Evolutionary conservation across 2,797 vertebrate species (phyloP), one percentile per base, ranked within the genome.

Genomic region (Myotis planiceps): DNA sequence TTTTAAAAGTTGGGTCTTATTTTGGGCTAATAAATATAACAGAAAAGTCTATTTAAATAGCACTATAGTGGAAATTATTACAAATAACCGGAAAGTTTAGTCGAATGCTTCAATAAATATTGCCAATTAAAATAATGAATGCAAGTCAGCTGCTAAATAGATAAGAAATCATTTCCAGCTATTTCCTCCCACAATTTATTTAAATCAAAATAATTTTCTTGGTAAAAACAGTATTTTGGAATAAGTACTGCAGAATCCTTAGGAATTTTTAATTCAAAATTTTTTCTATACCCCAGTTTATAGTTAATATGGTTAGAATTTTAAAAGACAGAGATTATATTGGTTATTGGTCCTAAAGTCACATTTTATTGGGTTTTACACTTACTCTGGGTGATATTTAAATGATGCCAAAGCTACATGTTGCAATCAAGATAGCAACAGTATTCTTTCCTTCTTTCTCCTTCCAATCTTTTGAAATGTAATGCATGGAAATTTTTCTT

Each of bases 401-500:
- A 95, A 93, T 94, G 78, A 93, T 97, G 95, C 97, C 96, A 97
- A 96, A 90, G 82, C 94, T 97, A 93, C 96, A 96, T 97, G 96
- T 96, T 97, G 95, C 93, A 88, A 93, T 95, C 66, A 94, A 93
- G 94, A 96, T 93, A 97, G 97, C 96, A 98, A 92, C 92, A 96
- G 95, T 90, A 88, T 93, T 96, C 96, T 97, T 96, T 94, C 75
- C 92, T 90, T 96, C 87, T 88, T 95, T 95, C 49, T 51, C 92
- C 75, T 95, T 97, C 96, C 96, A 96, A 89, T 97, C 96, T 96
- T 97, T 94, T 92, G 90, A 98, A 97, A 96, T 97, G 96, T 86
- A 96, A 97, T 97, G 96, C 95, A 97, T 97, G 96, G 95, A 96
- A 97, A 90, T 93, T 96, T 97, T 97, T 95, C 94, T 97, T 98